Evolutionary conservation across 2,797 vertebrate genomes (phyloP).

Genomic region (Ptychadena robeensis): DNA sequence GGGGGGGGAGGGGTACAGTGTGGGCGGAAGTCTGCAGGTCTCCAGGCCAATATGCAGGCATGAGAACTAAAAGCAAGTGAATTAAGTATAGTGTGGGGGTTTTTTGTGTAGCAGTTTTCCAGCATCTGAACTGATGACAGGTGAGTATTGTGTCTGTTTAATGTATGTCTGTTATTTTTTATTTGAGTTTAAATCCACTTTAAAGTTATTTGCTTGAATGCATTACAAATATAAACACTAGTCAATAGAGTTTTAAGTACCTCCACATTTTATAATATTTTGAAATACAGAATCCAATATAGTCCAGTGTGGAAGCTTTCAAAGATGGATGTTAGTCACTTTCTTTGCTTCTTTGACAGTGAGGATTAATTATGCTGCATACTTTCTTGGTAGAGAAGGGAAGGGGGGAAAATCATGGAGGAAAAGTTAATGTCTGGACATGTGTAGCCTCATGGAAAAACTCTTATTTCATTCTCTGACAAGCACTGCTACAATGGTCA

Average conservation of each 20-base stretch:
- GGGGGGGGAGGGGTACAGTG: too few relatives aligned
- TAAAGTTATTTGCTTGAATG: too few relatives aligned
- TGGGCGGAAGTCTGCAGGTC: too few relatives aligned
- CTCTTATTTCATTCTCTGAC: constrained; percentile 72
- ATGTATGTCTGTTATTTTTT: too few relatives aligned
- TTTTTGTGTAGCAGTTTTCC: too few relatives aligned
- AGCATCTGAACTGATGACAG: too few relatives aligned
- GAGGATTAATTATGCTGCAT: constrained; percentile 36
- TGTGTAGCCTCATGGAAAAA: constrained; percentile 74
- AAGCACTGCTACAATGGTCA: constrained; percentile 69
- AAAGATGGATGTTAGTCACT: constrained; percentile 20
- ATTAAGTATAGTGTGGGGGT: too few relatives aligned
- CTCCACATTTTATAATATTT: background rate
- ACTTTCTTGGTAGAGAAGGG: constrained; percentile 12
- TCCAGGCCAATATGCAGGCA: too few relatives aligned
- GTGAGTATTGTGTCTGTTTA: too few relatives aligned
- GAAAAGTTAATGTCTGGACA: constrained; percentile 73
- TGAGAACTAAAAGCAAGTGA: background rate
- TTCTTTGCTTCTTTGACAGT: constrained; percentile 1
- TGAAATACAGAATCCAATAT: background rate
- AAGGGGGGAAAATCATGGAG: constrained; percentile 57
- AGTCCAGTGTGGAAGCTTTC: background rate
- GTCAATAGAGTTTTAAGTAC: background rate
- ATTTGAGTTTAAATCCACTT: too few relatives aligned
- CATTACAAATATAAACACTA: too few relatives aligned